Conservation (phyloP, 2,797 vertebrate species). For the Catharus ustulatus region DNA sequence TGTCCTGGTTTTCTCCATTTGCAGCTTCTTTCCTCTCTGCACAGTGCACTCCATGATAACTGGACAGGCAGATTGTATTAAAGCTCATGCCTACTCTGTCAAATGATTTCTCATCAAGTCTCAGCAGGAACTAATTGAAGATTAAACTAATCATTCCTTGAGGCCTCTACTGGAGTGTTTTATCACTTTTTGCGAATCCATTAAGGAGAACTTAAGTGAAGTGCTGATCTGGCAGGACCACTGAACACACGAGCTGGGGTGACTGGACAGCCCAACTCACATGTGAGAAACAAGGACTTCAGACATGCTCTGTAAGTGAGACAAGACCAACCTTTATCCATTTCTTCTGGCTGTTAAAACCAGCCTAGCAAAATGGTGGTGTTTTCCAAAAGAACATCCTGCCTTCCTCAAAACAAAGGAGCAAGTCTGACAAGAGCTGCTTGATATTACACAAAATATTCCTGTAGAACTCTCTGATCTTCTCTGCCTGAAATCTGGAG, state of each 20-base stretch:
- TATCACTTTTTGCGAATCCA: background rate
- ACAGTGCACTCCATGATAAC: background rate
- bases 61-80: background rate
- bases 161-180: slow-evolving; percentile 16
- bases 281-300: background rate
- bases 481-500: background rate
- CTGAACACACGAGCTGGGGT: background rate
- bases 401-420: background rate
- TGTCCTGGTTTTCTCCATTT: background rate
- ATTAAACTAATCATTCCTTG: slow-evolving; percentile 56
- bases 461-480: background rate
- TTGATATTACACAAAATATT: background rate
- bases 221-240: slow-evolving; percentile 1
- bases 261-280: background rate
- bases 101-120: slow-evolving; percentile 55
- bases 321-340: background rate
- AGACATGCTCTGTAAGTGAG: background rate
- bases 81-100: slow-evolving; percentile 4
- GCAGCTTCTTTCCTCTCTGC: background rate
- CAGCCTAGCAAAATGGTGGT: accelerated
- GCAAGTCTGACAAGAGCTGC: background rate
- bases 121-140: slow-evolving; percentile 58
- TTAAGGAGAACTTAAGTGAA: slow-evolving; percentile 5
- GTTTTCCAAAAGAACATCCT: background rate
- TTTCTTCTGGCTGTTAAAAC: background rate